Evolutionary conservation across 2,797 vertebrate species (phyloP), one percentile per base, ranked within the genome.

Genomic region (Spinus pinus): DNA sequence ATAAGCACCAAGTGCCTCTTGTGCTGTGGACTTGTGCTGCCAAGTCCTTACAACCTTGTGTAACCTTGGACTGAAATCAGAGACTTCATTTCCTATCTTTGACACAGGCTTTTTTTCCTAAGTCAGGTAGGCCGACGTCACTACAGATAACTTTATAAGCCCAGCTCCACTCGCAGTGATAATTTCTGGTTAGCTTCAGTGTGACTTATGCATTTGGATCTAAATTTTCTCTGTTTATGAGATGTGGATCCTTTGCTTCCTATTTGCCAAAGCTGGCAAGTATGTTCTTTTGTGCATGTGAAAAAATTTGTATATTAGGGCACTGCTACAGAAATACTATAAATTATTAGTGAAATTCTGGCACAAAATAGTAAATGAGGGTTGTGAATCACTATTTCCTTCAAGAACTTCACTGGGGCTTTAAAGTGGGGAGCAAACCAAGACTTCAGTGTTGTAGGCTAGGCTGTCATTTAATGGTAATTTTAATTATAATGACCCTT

Each of bases 401-500:
- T 82, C 31, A 33, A 57, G 44, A 70, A 25, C 23, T 65, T 91
- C 27, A n/a, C 2, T 62, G 25, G 14, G 14, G 50, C 35, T 86
- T 87, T 67, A 39, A 87, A 86, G 17, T 16, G 27, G 18, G 41
- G 25, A 90, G 31, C 30, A 78, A 78, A 81, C 22, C 25, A 70
- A 64, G 46, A 46, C 39, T 69, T 30, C 0, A 0, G 11, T 51
- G 46, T 28, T 54, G 21, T 41, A 74, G 28, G 5, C 53, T 77
- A 33, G 21, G 44, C 28, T 50, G 31, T 42, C 11, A 73, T 60
- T 79, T 81, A 30, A 39, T 24, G 4, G 42, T 37, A 24, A 72
- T 95, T 80, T 54, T 61, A 60, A 81, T 88, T 93, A 53, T 51
- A 71, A 92, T 14, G 30, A 12, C 35, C 16, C 21, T 81, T 93